A percentile compares a stretch with the other conserved stretches of the same genome.
phyloP scores from a whole-genome alignment of 1,140 invertebrate genomes.

The Orchestia grillus region DNA sequence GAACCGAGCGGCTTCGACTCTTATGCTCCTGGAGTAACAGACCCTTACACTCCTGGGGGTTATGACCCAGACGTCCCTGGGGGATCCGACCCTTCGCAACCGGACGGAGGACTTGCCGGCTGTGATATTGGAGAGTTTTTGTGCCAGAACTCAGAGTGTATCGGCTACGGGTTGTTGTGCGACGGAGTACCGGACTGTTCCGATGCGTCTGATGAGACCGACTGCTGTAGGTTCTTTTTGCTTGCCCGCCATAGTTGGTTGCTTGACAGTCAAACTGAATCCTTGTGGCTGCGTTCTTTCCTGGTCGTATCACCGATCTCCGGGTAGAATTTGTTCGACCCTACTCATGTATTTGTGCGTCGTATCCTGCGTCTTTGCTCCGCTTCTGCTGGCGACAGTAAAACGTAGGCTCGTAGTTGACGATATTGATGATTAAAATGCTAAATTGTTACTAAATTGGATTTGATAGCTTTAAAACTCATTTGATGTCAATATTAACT shows the following conservation, averaged over 20 bases:
- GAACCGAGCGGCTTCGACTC: neutral
- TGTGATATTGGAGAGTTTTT: conserved; percentile 69
- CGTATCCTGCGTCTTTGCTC: neutral
- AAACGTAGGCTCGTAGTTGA: neutral
- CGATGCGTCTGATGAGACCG: conserved; percentile 70
- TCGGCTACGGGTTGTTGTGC: conserved; percentile 68
- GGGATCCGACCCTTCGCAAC: neutral
- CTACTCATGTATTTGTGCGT: neutral
- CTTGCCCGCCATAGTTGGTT: neutral
- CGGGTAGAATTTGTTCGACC: neutral
- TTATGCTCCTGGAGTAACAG: neutral
- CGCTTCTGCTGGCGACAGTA: neutral
- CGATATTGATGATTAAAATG: neutral
- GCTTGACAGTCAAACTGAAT: neutral
- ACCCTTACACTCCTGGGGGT: neutral
- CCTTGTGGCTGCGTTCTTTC: neutral
- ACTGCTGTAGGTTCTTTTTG: conserved; percentile 44
- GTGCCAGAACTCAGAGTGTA: conserved; percentile 70
- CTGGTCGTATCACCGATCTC: neutral
- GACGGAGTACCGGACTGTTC: conserved; percentile 70
- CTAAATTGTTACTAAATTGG: too few relatives aligned
- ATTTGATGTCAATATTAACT: neutral
- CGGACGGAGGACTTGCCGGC: neutral
- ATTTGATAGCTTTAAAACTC: neutral
- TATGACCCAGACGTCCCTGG: neutral